phyloP scores from a whole-genome alignment of 2,113 vertebrate genomes.

The Epinephelus lanceolatus region DNA sequence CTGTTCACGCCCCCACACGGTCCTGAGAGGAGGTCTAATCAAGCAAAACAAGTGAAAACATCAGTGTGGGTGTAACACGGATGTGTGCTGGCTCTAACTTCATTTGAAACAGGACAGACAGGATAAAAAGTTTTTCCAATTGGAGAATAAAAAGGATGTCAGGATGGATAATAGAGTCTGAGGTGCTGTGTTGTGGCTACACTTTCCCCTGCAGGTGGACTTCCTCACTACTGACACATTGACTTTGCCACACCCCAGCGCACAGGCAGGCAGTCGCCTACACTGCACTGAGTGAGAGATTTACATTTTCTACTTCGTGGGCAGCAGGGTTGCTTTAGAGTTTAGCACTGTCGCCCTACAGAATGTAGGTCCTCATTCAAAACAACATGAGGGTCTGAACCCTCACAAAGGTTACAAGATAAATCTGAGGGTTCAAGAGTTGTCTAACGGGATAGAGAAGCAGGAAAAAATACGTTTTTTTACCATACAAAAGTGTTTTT shows the following conservation, averaged over 20 bases:
- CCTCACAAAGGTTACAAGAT: too few relatives aligned
- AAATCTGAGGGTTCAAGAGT: not conserved
- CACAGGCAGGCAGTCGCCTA: not conserved
- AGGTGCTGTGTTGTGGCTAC: conserved; percentile 8
- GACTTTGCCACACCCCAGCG: conserved; percentile 2
- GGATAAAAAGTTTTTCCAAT: conserved; percentile 37
- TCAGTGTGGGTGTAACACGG: conserved; percentile 57
- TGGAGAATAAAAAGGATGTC: conserved; percentile 25
- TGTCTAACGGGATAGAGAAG: not conserved
- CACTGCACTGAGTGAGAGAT: not conserved
- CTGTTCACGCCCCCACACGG: conserved; percentile 59
- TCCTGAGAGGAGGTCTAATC: conserved; percentile 65
- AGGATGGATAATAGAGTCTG: conserved; percentile 3
- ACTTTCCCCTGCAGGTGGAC: conserved; percentile 12
- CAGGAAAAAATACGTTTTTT: too few relatives aligned
- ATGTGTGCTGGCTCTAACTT: conserved; percentile 43
- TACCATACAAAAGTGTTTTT: too few relatives aligned
- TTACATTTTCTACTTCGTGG: conserved; percentile 21
- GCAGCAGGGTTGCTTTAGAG: conserved; percentile 10
- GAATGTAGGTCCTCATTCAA: not conserved
- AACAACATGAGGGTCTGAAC: not conserved
- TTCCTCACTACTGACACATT: not conserved
- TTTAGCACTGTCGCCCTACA: conserved; percentile 12
- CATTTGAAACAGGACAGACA: conserved; percentile 48
- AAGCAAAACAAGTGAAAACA: conserved; percentile 57